Evolutionary conservation across 2,113 vertebrate species (phyloP).

Genomic region (Myotis lucifugus): DNA sequence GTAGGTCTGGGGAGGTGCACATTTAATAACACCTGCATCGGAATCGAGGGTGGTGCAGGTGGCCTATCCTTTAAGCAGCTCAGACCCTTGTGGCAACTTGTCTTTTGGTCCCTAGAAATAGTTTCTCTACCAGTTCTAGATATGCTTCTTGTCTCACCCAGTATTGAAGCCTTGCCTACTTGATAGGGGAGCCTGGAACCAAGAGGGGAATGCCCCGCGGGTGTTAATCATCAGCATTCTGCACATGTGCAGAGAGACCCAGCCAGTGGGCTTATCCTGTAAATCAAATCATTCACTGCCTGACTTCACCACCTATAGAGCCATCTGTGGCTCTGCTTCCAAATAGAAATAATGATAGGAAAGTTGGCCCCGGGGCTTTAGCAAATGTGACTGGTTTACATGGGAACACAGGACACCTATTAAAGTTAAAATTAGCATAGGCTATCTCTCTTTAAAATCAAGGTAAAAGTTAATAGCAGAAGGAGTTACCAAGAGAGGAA

Average conservation of each 20-base stretch:
- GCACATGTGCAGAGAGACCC: background rate
- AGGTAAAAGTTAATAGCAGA: conserved; percentile 32
- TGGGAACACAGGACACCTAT: background rate
- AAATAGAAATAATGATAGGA: background rate
- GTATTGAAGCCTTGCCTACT: background rate
- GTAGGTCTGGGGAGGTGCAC: background rate
- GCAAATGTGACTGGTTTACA: background rate
- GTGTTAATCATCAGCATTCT: background rate
- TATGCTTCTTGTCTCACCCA: background rate
- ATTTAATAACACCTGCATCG: background rate
- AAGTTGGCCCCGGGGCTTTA: background rate
- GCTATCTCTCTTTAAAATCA: conserved; percentile 41
- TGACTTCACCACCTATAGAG: conserved; percentile 23
- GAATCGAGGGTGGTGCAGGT: background rate
- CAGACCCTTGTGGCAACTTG: background rate
- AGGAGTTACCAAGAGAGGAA: conserved; percentile 23
- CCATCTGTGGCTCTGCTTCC: background rate
- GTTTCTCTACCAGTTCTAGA: conserved; percentile 16
- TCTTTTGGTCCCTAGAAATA: conserved; percentile 35
- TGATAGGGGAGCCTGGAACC: background rate
- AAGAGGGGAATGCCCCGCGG: background rate
- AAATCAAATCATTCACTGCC: conserved; percentile 44
- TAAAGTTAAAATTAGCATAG: conserved; percentile 24
- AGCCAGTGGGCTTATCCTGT: background rate
- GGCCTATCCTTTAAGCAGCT: background rate